Conservation (phyloP, 2,888 invertebrate genomes). For the Acanthosepion pharaonis region DNA sequence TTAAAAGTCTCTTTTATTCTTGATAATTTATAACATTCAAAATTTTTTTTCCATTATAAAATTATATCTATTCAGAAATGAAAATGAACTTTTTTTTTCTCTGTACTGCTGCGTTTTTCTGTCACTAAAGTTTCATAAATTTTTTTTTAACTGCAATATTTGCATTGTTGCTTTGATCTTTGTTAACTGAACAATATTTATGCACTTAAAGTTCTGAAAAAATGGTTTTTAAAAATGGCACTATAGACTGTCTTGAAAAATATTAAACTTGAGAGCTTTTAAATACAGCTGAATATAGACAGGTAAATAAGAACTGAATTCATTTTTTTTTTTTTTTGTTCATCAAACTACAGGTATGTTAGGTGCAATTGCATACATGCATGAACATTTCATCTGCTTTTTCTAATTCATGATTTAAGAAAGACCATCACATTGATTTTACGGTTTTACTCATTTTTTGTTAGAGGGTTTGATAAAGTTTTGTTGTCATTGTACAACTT, state of each 20-base stretch:
- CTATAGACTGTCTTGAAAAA: slow-evolving; percentile 1
- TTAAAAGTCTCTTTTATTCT: neutral
- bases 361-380: neutral
- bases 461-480: neutral
- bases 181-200: neutral
- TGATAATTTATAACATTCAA: neutral
- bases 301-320: neutral
- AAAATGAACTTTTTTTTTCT: neutral
- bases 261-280: neutral
- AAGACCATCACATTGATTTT: neutral
- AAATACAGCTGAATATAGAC: neutral
- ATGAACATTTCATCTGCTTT: neutral
- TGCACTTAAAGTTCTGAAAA: neutral
- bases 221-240: neutral
- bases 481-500: neutral
- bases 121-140: neutral
- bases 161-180: neutral
- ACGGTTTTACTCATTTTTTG: neutral
- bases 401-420: neutral
- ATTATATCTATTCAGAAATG: neutral
- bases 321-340: neutral
- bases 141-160: neutral
- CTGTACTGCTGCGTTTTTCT: slow-evolving; percentile 4
- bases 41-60: neutral
- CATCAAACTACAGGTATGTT: neutral